Conservation (phyloP, 2,888 invertebrate species). For the Ischnura elegans region DNA sequence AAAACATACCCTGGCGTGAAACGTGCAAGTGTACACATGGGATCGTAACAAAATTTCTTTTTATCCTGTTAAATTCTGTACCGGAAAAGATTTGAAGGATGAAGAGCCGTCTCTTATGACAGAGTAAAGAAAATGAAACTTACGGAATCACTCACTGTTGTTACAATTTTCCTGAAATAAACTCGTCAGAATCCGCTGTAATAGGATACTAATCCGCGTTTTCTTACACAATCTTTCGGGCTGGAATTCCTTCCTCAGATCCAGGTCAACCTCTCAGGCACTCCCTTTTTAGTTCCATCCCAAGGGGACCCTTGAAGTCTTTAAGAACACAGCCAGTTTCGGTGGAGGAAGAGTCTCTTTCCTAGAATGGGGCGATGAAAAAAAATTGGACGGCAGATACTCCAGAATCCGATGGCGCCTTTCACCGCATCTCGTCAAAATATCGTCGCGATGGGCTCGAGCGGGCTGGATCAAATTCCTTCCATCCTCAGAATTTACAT, state of each 20-base stretch:
- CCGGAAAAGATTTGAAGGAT: no score
- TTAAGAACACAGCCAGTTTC: background rate
- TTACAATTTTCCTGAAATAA: no score
- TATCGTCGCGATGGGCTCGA: background rate
- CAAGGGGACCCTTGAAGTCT: background rate
- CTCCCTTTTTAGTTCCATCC: background rate
- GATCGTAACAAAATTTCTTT: no score
- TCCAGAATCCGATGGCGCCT: background rate
- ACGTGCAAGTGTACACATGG: no score
- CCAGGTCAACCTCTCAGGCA: background rate
- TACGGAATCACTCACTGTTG: no score
- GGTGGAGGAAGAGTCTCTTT: background rate
- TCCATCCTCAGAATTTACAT: background rate
- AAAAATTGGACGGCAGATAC: background rate
- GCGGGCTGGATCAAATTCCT: background rate
- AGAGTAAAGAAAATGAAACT: no score
- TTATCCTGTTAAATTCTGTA: no score
- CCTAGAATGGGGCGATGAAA: background rate
- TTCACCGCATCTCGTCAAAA: background rate
- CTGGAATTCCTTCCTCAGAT: background rate
- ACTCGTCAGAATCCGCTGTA: no score
- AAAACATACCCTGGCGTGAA: no score
- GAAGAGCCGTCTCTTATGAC: no score
- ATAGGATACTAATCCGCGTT: no score
- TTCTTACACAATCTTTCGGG: no score